Evolutionary conservation across 2,113 vertebrate genomes (phyloP).

Genomic region (Paradoxurus hermaphroditus): DNA sequence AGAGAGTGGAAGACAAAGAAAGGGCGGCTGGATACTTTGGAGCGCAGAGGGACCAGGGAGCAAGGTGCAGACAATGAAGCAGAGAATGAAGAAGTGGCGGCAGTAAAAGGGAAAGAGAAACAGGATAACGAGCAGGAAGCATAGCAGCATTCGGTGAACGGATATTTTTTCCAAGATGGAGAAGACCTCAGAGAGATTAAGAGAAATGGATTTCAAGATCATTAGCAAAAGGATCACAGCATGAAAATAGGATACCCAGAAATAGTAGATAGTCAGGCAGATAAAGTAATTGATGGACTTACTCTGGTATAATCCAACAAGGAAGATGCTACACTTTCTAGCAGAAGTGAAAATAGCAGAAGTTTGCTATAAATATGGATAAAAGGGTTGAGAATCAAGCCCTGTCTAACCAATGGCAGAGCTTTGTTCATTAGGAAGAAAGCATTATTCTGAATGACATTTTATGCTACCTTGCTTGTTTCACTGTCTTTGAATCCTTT

Average conservation of each 20-base stretch:
- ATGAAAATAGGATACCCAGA: slow-evolving; percentile 12
- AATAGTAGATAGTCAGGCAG: neutral
- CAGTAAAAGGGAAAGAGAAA: neutral
- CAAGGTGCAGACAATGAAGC: neutral
- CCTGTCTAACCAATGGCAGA: neutral
- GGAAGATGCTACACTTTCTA: neutral
- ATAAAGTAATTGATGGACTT: neutral
- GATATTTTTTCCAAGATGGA: neutral
- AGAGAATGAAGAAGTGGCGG: neutral
- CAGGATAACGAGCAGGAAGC: neutral
- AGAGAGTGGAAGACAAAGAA: neutral
- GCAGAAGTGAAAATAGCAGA: neutral
- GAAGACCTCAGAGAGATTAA: neutral
- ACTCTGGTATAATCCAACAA: neutral
- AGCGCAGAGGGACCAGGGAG: neutral
- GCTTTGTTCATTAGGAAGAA: neutral
- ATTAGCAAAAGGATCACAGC: neutral
- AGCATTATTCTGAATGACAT: neutral
- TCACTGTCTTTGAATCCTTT: slow-evolving; percentile 85
- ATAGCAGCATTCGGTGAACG: neutral
- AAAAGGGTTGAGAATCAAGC: neutral
- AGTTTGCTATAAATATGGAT: neutral
- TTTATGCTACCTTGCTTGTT: slow-evolving; percentile 75
- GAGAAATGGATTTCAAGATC: slow-evolving; percentile 8
- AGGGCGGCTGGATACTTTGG: neutral